phyloP scores from a whole-genome alignment of 2,888 invertebrate genomes.

The Plagiodera versicolora region DNA sequence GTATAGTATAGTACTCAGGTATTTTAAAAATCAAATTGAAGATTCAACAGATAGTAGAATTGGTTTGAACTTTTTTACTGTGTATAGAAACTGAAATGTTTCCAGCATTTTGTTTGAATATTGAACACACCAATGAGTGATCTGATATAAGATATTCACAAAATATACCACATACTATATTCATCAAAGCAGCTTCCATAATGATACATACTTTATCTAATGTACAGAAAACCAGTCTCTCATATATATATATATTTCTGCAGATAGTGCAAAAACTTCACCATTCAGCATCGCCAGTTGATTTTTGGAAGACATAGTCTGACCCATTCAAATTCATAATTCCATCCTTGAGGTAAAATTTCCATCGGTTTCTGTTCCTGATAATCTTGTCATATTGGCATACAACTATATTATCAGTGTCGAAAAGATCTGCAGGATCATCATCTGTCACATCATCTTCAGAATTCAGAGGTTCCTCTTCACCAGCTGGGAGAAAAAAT shows the following conservation, averaged over 20 bases:
- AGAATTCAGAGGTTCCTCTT: constrained; percentile 90
- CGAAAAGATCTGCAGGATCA: constrained; percentile 92
- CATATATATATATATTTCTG: background rate
- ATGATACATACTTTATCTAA: background rate
- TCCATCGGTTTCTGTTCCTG: constrained; percentile 95
- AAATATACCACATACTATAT: background rate
- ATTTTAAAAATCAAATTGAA: too few relatives aligned
- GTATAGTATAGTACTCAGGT: too few relatives aligned
- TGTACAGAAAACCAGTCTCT: constrained; percentile 2
- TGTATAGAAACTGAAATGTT: too few relatives aligned
- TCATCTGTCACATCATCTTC: constrained; percentile 98
- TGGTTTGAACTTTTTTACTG: too few relatives aligned
- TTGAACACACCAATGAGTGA: too few relatives aligned
- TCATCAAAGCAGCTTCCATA: background rate
- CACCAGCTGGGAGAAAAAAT: constrained; percentile 33
- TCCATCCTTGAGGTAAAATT: constrained; percentile 98
- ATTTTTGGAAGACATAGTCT: constrained; percentile 99
- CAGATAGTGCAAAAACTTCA: constrained; percentile 55
- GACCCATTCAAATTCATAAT: constrained; percentile 98
- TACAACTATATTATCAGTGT: constrained; percentile 98
- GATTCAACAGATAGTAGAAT: too few relatives aligned
- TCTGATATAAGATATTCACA: too few relatives aligned
- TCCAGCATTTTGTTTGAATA: background rate
- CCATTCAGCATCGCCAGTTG: constrained; percentile 99
- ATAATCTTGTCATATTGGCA: constrained; percentile 99